phyloP scores from a whole-genome alignment of 2,888 invertebrate genomes.

The Cataglyphis livida region DNA sequence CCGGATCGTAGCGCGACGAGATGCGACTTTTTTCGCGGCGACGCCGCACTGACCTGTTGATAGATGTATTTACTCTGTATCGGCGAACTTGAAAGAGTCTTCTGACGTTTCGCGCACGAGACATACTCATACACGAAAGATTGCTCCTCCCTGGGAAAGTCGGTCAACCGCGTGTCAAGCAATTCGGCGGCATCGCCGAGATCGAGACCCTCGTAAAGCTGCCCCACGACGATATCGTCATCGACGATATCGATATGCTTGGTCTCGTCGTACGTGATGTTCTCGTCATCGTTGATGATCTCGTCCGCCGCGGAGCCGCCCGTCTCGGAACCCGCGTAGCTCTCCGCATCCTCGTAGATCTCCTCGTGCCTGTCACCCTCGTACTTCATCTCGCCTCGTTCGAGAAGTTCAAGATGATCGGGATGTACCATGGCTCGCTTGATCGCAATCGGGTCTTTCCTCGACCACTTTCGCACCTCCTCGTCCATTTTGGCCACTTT shows the following conservation, averaged over 20 bases:
- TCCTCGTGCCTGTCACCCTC: conserved; percentile 86
- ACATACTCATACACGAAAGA: conserved; percentile 79
- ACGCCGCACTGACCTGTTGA: conserved; percentile 80
- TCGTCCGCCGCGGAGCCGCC: conserved; percentile 86
- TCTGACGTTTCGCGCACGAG: conserved; percentile 81
- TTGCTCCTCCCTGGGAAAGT: conserved; percentile 77
- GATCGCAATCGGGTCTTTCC: conserved; percentile 97
- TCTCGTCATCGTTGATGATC: conserved; percentile 83
- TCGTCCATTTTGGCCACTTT: conserved; percentile 99
- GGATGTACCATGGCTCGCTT: conserved; percentile 98
- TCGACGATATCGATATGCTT: conserved; percentile 84
- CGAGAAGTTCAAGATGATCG: conserved; percentile 93
- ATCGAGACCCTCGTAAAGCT: conserved; percentile 91
- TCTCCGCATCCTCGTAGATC: conserved; percentile 90
- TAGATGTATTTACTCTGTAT: conserved; percentile 83
- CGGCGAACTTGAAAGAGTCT: conserved; percentile 78
- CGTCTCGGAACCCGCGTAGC: conserved; percentile 77
- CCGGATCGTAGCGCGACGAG: conserved; percentile 77
- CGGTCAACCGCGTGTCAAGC: conserved; percentile 87
- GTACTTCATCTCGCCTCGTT: conserved; percentile 96
- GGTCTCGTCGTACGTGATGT: conserved; percentile 82
- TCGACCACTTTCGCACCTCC: conserved; percentile 98
- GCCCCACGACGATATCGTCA: conserved; percentile 87
- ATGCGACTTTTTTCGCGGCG: conserved; percentile 81
- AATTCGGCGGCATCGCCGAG: conserved; percentile 89